Base-by-base conservation (phyloP, 2,113 vertebrate genomes). In the Echinops telfairi region DNA sequence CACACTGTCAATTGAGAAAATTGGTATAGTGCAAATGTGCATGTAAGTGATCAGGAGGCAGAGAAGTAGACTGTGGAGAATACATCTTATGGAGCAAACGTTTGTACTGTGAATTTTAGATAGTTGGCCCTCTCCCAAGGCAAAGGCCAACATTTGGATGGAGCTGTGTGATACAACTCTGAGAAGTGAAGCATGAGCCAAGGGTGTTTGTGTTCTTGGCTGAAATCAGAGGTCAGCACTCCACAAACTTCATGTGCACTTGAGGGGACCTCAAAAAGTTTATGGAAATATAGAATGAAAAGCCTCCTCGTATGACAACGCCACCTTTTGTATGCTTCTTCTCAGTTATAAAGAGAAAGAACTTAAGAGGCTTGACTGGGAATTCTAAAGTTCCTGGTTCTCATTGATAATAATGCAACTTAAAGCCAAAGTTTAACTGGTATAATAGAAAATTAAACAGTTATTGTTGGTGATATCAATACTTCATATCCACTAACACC, bases 381-480 rank as follows among this genome's bases (percentile, higher is more conserved):
- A 57, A 86, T 80, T 15, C 3, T 31, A 68, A 2, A 20, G 33
- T 84, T 92, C 19, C 58, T 89, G 27, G 38, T 83, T 79, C 47
- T 43, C 1, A 92, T 73, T 78, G 14, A 83, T 78, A 75, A 73
- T 71, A 86, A 88, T 38, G 86, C 81, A 86, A 62, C 53, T 66
- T 79, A 86, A 77, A 36, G 1, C 7, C n/a, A 80, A 81, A 31
- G 14, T 47, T 77, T 76, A 89, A 70, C 25, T 68, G 27, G 33
- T 75, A 94, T 93, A 76, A 70, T n/a, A 12, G 14, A 70, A 70
- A 70, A n/a, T 15, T n/a, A 29, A 70, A 70, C 10, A 36, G 12
- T 92, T 89, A 86, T 40, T 25, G 62, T 57, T 57, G 6, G 27
- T 73, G 78, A 73, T 6, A 14, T 89, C 0, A 62, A 82, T 78